A percentile compares a stretch with the other conserved stretches of the same genome.
phyloP scores from a whole-genome alignment of 2,113 vertebrate species.

The Sialia sialis region DNA sequence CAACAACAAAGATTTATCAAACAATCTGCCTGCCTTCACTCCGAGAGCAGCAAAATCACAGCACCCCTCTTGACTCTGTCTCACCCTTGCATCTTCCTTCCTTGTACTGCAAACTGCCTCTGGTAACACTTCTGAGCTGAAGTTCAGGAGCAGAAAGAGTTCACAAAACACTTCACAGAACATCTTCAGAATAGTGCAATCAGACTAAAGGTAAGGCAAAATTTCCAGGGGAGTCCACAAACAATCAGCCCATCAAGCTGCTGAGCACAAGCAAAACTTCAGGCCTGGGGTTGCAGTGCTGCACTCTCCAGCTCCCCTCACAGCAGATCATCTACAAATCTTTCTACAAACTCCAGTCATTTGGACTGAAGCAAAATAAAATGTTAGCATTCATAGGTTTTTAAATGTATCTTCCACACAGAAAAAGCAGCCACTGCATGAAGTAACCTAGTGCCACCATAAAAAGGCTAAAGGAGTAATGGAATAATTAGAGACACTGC shows the following conservation, averaged over 20 bases:
- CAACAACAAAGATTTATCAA: neutral
- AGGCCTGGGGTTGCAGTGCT: neutral
- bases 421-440: neutral
- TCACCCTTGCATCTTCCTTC: neutral
- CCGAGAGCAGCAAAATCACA: neutral
- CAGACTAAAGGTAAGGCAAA: neutral
- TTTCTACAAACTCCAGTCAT: neutral
- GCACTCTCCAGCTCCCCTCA: neutral
- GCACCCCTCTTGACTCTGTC: neutral
- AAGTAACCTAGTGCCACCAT: neutral
- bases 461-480: neutral
- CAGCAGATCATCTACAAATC: neutral
- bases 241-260: neutral
- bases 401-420: neutral
- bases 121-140: neutral
- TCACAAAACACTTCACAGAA: neutral
- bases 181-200: neutral
- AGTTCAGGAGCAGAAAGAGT: neutral
- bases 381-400: fast-evolving
- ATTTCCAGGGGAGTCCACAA: neutral
- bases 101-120: neutral
- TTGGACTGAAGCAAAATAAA: neutral
- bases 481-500: neutral
- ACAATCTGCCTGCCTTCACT: neutral
- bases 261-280: neutral